Conservation (phyloP, 2,797 vertebrate species). For the Gambelia wislizenii region DNA sequence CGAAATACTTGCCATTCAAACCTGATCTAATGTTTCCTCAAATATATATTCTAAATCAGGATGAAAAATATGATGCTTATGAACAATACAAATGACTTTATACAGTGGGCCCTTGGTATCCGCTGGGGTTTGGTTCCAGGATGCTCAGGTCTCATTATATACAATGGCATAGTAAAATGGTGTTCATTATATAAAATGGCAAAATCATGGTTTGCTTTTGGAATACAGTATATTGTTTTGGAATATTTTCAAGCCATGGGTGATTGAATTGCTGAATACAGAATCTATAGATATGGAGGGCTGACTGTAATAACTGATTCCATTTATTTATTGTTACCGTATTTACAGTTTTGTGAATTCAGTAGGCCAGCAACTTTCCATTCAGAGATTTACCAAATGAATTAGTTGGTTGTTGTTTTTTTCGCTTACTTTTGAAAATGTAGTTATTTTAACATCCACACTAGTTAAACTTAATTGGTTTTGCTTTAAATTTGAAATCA, state of each 20-base stretch:
- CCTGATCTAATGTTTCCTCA: slow-evolving; percentile 1
- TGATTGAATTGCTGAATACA: too few relatives aligned
- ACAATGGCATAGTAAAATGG: too few relatives aligned
- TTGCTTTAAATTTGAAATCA: not conserved
- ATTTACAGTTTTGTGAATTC: not conserved
- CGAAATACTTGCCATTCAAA: not conserved
- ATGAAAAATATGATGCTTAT: not conserved
- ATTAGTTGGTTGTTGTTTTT: not conserved
- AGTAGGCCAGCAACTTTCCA: slow-evolving; percentile 11
- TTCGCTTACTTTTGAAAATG: slow-evolving; percentile 27
- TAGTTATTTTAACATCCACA: slow-evolving; percentile 43
- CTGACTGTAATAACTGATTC: rapidly evolving
- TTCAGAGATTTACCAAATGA: not conserved
- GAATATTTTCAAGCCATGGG: too few relatives aligned
- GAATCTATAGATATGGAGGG: too few relatives aligned
- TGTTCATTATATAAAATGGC: too few relatives aligned
- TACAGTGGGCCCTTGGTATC: too few relatives aligned
- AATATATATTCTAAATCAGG: slow-evolving; percentile 35
- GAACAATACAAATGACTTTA: slow-evolving; percentile 45
- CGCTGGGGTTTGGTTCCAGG: too few relatives aligned
- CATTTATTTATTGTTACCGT: not conserved
- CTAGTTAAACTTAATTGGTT: not conserved
- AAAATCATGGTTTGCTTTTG: too few relatives aligned
- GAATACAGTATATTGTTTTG: too few relatives aligned
- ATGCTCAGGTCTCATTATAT: too few relatives aligned